Evolutionary conservation across 1,140 invertebrate genomes (phyloP), one percentile per base, ranked within the genome.

Genomic region (Pogonomyrmex barbatus): DNA sequence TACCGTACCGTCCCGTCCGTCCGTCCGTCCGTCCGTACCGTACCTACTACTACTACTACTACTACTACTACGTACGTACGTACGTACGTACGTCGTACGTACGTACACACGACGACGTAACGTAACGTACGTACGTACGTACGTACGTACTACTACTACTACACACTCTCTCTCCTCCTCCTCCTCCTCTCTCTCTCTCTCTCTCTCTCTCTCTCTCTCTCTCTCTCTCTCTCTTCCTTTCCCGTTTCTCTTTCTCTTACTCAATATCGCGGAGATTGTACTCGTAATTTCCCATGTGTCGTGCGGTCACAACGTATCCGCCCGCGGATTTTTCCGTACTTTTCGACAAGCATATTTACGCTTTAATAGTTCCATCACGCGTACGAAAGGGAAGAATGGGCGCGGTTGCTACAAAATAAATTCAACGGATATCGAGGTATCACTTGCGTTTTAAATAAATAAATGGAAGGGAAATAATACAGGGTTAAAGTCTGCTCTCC

Each of bases 271-370:
- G 33, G 42, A 62, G 50, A 78, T 73, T 78, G 56, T 68, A 39
- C 17, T 54, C 75, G 39, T 82, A 70, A 88, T 88, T 88, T 88
- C 76, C 87, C 77, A 86, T 47, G 87, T 76, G 87, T 8, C 77
- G 39, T 39, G 30, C 56, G n/a, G 14, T 9, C 17, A 12, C 56
- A 33, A 14, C 42, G 14, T 39, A 12, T 39, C 47, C 52, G 63
- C 17, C 17, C 50, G 33, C 30, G 9, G 12, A n/a, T 36, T 67
- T 60, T 56, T 71, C 17, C 24, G 4, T 30, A 10, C 62, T 3
- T 2, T 36, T 14, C 2, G 8, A 8, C 45, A 30, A 39, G 14
- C 24, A 24, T 50, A 24, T 50, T 12, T 42, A 36, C 5, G 12
- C 47, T 12, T 47, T 83, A n/a, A 39, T 30, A 24, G 62, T 82